Evolutionary conservation across 2,888 invertebrate genomes (phyloP).

Genomic region (Clanis bilineata): DNA sequence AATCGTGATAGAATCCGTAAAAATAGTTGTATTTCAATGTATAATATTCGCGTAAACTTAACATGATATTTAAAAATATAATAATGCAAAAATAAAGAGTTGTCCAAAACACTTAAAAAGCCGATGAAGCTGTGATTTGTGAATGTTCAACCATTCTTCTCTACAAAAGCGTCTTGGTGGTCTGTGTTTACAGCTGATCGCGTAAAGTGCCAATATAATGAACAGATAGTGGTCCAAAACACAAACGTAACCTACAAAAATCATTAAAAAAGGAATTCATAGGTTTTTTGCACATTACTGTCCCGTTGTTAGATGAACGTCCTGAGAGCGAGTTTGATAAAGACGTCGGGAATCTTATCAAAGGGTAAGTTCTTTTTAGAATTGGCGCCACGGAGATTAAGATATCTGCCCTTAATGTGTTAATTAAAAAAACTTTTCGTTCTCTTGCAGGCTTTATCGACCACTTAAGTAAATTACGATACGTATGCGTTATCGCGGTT

Average conservation of each 20-base stretch:
- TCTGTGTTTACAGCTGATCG: background rate
- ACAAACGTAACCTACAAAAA: constrained; percentile 46
- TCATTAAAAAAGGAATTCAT: constrained; percentile 55
- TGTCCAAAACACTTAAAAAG: too few relatives aligned
- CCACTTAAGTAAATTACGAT: constrained; percentile 69
- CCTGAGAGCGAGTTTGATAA: constrained; percentile 66
- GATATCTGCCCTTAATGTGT: constrained; percentile 76
- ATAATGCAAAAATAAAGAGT: too few relatives aligned
- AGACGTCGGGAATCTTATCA: constrained; percentile 69
- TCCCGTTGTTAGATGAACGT: constrained; percentile 56
- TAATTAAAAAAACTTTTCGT: constrained; percentile 76
- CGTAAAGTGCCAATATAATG: background rate
- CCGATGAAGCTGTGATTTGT: too few relatives aligned
- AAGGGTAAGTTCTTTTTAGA: constrained; percentile 68
- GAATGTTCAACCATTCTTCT: too few relatives aligned
- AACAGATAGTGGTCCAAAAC: constrained; percentile 58
- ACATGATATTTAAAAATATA: too few relatives aligned
- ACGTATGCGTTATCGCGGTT: constrained; percentile 64
- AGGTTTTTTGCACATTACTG: constrained; percentile 70
- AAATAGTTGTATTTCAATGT: too few relatives aligned
- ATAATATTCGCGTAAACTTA: too few relatives aligned
- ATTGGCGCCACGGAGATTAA: constrained; percentile 80
- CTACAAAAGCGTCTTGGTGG: background rate
- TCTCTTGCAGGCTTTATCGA: constrained; percentile 62
- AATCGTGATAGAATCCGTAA: too few relatives aligned